Evolutionary conservation across 2,113 vertebrate genomes (phyloP).

Genomic region (Pterocles orientalis): DNA sequence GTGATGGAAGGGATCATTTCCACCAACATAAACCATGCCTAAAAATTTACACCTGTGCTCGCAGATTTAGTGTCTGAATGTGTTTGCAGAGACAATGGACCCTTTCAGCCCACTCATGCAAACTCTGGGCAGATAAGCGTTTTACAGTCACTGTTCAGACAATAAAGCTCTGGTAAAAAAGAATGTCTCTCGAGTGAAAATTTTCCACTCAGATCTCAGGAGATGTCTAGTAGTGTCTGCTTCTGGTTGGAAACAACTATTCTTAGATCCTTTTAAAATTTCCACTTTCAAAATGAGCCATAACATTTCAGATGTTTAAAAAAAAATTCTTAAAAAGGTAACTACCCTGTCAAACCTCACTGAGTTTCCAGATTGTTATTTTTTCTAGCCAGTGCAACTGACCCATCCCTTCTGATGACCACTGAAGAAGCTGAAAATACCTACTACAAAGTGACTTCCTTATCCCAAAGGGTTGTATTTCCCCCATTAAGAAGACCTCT

Average conservation of each 20-base stretch:
- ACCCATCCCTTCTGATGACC: neutral
- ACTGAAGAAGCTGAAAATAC: neutral
- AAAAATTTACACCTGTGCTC: neutral
- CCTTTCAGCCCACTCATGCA: neutral
- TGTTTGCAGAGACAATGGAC: neutral
- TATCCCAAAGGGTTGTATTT: neutral
- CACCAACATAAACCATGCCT: neutral
- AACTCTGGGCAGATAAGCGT: neutral
- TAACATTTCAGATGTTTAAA: neutral
- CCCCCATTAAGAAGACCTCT: neutral
- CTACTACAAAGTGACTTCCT: neutral
- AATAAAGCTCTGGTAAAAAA: neutral
- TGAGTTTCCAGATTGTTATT: neutral
- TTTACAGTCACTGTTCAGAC: neutral
- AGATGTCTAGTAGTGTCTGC: constrained; percentile 24
- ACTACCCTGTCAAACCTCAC: neutral
- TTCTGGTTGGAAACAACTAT: constrained; percentile 46
- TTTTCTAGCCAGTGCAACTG: neutral
- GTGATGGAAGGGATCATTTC: neutral
- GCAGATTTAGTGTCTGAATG: neutral
- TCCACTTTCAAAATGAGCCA: constrained; percentile 46
- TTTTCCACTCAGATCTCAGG: constrained; percentile 29
- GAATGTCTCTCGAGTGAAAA: neutral
- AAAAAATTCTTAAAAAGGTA: neutral
- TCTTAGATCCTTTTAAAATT: constrained; percentile 33